A percentile compares a stretch with the other conserved stretches of the same genome.
Evolutionary conservation across 1,140 invertebrate genomes (phyloP).

Genomic region (Pentalonia nigronervosa): DNA sequence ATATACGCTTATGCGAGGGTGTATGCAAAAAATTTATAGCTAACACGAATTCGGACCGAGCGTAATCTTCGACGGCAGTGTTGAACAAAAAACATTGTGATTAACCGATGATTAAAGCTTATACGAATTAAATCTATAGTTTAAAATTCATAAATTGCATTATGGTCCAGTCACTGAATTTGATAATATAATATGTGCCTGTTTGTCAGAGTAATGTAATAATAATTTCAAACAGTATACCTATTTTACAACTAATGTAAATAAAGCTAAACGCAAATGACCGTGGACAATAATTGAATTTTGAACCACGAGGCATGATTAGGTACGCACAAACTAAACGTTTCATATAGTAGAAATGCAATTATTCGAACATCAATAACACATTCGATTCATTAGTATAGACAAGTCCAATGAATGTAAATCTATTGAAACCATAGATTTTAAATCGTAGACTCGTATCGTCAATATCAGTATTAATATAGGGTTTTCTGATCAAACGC

Average conservation of each 20-base stretch:
- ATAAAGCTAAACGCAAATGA: not conserved
- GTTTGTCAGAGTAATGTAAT: not conserved
- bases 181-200: not conserved
- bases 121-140: not conserved
- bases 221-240: not conserved
- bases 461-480: not conserved
- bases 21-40: too few relatives aligned
- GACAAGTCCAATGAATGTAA: not conserved
- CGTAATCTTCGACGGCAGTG: too few relatives aligned
- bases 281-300: not conserved
- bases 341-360: not conserved
- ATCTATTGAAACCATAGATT: not conserved
- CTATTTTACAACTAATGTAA: not conserved
- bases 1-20: too few relatives aligned
- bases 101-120: not conserved
- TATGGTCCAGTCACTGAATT: not conserved
- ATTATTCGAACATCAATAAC: not conserved
- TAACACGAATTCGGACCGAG: too few relatives aligned
- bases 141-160: not conserved
- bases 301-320: not conserved
- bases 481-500: not conserved
- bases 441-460: not conserved
- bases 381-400: not conserved
- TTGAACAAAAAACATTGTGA: not conserved
- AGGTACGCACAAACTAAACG: not conserved